Evolutionary conservation across 2,113 vertebrate species (phyloP).

Genomic region (Capreolus pygargus): DNA sequence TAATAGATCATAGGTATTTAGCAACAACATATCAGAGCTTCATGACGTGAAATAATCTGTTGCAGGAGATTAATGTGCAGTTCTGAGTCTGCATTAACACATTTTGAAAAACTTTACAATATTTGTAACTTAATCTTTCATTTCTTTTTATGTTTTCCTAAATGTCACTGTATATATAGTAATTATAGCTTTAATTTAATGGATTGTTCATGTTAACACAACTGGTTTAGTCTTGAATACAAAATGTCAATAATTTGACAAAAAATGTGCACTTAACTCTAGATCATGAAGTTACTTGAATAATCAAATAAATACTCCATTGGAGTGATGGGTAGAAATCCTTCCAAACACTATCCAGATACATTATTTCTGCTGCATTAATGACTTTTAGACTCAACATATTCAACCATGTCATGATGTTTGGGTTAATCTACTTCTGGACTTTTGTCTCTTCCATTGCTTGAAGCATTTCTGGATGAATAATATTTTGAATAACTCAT

Average conservation of each 20-base stretch:
- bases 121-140: conserved; percentile 19
- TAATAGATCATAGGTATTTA: conserved; percentile 7
- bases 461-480: conserved; percentile 9
- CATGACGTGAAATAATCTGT: conserved; percentile 38
- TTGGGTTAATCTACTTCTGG: not conserved
- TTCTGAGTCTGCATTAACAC: conserved; percentile 8
- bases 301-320: not conserved
- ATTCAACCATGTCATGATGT: conserved; percentile 3
- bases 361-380: not conserved
- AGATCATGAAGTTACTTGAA: not conserved
- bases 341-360: not conserved
- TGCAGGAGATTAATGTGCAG: not conserved
- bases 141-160: conserved; percentile 7
- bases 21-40: not conserved
- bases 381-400: not conserved
- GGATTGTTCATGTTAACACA: not conserved
- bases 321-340: not conserved
- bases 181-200: conserved; percentile 34
- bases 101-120: conserved; percentile 26
- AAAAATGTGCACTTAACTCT: conserved; percentile 35
- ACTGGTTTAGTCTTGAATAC: not conserved
- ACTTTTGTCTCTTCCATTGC: not conserved
- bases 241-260: conserved; percentile 22
- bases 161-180: not conserved
- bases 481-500: conserved; percentile 35